Evolutionary conservation across 2,797 vertebrate genomes (phyloP).

Genomic region (Heterohyrax brucei): DNA sequence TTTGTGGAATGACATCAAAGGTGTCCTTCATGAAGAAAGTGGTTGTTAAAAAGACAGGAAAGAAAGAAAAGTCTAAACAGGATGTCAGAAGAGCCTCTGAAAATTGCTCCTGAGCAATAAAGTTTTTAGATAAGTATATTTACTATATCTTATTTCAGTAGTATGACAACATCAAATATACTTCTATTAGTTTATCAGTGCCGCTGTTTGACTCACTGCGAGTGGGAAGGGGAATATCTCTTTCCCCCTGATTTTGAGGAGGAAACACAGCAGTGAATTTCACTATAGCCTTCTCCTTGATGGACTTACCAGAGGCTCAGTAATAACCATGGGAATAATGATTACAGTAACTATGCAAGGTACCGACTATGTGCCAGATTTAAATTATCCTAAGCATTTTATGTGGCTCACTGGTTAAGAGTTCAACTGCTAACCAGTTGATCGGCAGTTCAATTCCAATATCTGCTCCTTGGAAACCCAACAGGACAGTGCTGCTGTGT

Average conservation of each 20-base stretch:
- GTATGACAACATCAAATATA: not conserved
- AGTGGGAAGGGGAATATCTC: not conserved
- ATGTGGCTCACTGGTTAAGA: too few relatives aligned
- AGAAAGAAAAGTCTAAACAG: too few relatives aligned
- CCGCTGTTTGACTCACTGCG: not conserved
- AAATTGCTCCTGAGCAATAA: not conserved
- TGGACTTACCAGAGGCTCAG: not conserved
- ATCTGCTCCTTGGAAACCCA: too few relatives aligned
- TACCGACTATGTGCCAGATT: not conserved
- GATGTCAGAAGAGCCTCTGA: too few relatives aligned
- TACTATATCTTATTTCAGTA: slow-evolving; percentile 3
- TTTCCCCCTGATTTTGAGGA: not conserved
- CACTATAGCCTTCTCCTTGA: not conserved
- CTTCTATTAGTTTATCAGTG: not conserved
- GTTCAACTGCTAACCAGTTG: too few relatives aligned
- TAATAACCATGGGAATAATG: not conserved
- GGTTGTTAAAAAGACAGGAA: too few relatives aligned
- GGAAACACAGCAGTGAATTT: slow-evolving; percentile 21
- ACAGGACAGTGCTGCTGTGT: too few relatives aligned
- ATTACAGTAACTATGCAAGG: not conserved
- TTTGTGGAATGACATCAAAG: too few relatives aligned
- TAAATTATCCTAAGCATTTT: too few relatives aligned
- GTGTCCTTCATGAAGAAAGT: too few relatives aligned
- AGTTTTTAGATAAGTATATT: not conserved
- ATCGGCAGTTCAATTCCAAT: too few relatives aligned